These are phyloP conservation scores for Bombyx mori DNA, from an alignment of 1,140 invertebrate species.

Conservation along the genomic window ASM3026992v2 NC_085119.1:12514001-12514500, in stretches of 20 bases:
- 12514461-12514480: too few species aligned
- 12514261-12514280: conserved; percentile 62
- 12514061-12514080: too few species aligned
- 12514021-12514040: too few species aligned
- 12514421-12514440: too few species aligned
- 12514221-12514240: conserved; percentile 38
- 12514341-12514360: conserved; percentile 55
- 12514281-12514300: conserved; percentile 67
- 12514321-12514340: conserved; percentile 53
- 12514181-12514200: not conserved
- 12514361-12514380: conserved; percentile 41
- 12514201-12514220: too few species aligned
- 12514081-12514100: too few species aligned
- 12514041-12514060: too few species aligned
- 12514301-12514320: conserved; percentile 71
- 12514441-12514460: too few species aligned
- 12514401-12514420: conserved; percentile 22
- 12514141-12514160: not conserved
- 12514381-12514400: conserved; percentile 56
- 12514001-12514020: too few species aligned
- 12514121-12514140: not conserved
- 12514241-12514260: conserved; percentile 62
- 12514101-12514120: too few species aligned
- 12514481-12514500: too few species aligned
- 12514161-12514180: conserved; percentile 3